Base-by-base conservation (phyloP, 2,113 vertebrate species). In the Caranx ignobilis region DNA sequence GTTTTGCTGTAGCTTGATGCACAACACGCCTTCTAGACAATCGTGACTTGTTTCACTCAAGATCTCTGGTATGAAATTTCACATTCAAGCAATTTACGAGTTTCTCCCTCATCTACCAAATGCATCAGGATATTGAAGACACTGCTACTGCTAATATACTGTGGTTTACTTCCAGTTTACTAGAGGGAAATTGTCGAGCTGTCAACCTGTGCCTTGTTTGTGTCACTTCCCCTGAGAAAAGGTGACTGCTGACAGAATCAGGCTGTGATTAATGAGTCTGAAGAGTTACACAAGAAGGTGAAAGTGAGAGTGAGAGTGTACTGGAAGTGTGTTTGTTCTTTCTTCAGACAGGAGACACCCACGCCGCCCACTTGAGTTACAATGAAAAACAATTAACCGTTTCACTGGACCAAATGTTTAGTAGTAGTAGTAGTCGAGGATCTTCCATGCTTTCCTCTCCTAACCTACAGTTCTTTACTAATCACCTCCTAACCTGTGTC, bases 351-450 rank as follows among this genome's bases (percentile, higher is more conserved):
- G 19, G 2, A 55, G 21, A 43, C 50, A 3, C 84, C 88, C 61
- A 85, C 85, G n/a, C 54, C 64, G 13, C 19, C n/a, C 35, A 63
- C 50, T 64, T 82, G 69, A 91, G 69, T 87, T 72, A 82, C n/a
- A 55, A 48, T 64, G 48, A 78, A 70, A 70, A 82, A 78, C 35
- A 0, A 39, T 62, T 76, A 83, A 11, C 5, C 75, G 74, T 78
- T 37, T 75, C 72, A 71, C 34, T 65, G 50, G 62, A 74, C 70
- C 47, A 74, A 34, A 68, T 16, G 35, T 16, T 26, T 26, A 4
- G 5, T 19, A 0, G 10, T 54, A 26, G 55, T n/a, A 57, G 7
- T 15, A 11, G 26, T 47, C 1, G 48, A 35, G n/a, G 15, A 71
- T 10, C 8, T 34, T 34, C 37, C 15, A 39, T 37, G 57, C 56